Conservation (phyloP, 1,140 invertebrate species). For the Drosophila asahinai region DNA sequence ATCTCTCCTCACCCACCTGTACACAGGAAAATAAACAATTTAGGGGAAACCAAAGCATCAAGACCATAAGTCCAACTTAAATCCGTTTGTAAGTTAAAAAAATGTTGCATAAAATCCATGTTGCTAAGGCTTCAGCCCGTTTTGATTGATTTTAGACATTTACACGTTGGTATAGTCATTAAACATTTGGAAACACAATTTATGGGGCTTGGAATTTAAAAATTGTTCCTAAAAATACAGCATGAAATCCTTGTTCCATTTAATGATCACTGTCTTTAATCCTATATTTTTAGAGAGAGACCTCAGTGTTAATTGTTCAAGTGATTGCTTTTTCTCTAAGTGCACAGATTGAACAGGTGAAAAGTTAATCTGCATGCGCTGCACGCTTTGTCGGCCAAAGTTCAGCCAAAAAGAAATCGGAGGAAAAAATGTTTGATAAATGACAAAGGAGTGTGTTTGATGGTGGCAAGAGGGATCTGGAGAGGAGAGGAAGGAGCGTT, state of each 20-base stretch:
- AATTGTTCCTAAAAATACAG: background rate
- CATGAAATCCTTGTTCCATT: background rate
- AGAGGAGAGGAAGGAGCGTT: background rate
- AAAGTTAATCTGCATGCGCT: conserved; percentile 83
- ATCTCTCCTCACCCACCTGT: conserved; percentile 2
- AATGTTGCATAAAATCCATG: background rate
- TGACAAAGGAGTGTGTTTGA: conserved; percentile 51
- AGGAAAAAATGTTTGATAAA: conserved; percentile 74
- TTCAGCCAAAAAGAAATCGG: conserved; percentile 56
- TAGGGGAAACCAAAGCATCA: no score
- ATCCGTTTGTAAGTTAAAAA: background rate
- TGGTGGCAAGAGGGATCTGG: background rate
- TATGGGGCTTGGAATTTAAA: no score
- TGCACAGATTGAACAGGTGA: conserved; percentile 63
- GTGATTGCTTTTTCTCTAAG: background rate
- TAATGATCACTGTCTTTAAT: background rate
- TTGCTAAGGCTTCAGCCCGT: background rate
- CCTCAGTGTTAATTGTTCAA: background rate
- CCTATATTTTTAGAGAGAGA: background rate
- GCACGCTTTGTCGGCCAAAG: conserved; percentile 78
- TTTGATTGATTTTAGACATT: background rate
- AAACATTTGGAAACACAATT: no score
- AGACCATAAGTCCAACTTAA: no score
- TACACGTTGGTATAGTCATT: background rate
- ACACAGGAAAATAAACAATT: background rate